Base-by-base conservation (phyloP, 2,113 vertebrate species). In the Perca schrenkii region DNA sequence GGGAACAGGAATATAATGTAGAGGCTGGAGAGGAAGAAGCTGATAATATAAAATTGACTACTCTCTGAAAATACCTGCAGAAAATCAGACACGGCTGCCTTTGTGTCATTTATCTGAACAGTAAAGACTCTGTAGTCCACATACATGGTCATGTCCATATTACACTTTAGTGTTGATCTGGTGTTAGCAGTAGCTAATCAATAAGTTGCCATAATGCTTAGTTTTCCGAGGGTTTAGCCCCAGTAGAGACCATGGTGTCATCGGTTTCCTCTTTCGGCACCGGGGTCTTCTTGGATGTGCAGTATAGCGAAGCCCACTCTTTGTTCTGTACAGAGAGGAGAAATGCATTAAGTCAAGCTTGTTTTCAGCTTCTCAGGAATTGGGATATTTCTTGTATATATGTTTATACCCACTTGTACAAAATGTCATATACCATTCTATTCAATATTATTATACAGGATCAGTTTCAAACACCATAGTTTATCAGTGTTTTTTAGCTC, bases 1-100 rank as follows among this genome's bases (percentile, higher is more conserved):
- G 98, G 97, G 31, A 98, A 98, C 76, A 98, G 96, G 81, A 97
- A 93, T 78, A 96, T 88, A 1, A 95, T 96, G 83, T 98, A 99
- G 52, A 98, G 80, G 61, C 96, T 96, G 0, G 97, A 99, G 25
- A 98, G 94, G 86, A 97, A 92, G 36, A 98, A 95, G 60, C 95
- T 95, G 0, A 97, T 93, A 11, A 93, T 65, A 0, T 97, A 97
- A 46, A 94, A 93, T 65, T 95, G 93, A 15, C 92, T 88, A 58
- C 86, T 91, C 25, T 93, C 93, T 0, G 93, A 88, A 67, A 90
- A 91, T 43, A 88, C 88, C 40, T 58, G 60, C 0, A 92, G 53
- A 22, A 85, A 62, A 49, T 76, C 21, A 3, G 89, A 90, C 1
- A 89, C 90, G 7, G 90, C 91, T 1, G 63, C 46, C 5, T 83